phyloP scores from a whole-genome alignment of 2,113 vertebrate species.

The Marmota monax region DNA sequence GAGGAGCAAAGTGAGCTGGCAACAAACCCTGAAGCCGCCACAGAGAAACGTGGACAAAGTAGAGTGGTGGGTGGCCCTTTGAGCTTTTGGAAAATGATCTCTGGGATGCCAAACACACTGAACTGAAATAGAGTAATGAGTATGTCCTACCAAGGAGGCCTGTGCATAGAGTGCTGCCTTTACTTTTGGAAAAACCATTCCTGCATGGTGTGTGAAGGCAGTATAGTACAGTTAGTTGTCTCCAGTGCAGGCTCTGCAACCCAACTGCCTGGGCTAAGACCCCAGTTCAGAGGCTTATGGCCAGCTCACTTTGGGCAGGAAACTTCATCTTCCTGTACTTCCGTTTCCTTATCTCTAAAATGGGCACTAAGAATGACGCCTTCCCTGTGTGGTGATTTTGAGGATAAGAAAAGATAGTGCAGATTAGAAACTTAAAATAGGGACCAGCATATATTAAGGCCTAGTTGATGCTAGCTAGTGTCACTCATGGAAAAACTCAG shows the following conservation, averaged over 20 bases:
- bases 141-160: neutral
- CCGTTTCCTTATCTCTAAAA: neutral
- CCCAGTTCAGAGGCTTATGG: neutral
- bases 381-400: neutral
- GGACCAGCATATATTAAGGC: neutral
- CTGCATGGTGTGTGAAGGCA: neutral
- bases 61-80: neutral
- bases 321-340: neutral
- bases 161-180: neutral
- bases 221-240: neutral
- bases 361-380: neutral
- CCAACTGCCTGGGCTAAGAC: neutral
- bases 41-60: neutral
- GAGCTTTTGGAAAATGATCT: neutral
- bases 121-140: neutral
- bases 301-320: neutral
- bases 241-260: neutral
- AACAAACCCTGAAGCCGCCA: rapidly evolving
- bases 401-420: neutral
- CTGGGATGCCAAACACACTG: neutral
- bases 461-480: neutral
- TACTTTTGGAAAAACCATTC: neutral
- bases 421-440: neutral
- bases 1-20: neutral
- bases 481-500: neutral